These are phyloP conservation scores for Trachythela sp. DNA, from an alignment of 64 coral and sea anemone species.

Conservation along the genomic window DNA sequence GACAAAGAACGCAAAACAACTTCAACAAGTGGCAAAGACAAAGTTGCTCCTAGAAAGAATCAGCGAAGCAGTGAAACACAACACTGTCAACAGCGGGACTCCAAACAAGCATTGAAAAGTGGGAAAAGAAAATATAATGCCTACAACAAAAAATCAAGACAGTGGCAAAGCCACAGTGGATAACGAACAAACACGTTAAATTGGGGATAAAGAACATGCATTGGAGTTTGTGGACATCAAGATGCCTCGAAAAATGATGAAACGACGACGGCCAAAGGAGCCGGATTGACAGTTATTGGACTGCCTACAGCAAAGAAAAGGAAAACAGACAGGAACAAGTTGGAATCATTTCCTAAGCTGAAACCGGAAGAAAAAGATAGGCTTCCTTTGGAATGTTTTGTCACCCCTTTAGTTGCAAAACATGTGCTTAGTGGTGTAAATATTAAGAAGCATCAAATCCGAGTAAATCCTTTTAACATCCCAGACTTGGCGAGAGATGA, in stretches of 20 bases:
- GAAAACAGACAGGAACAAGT: neutral
- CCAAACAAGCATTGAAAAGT: too few species aligned
- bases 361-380: neutral
- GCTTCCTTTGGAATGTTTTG: slow-evolving; percentile 10
- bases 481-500: slow-evolving; percentile 1
- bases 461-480: neutral
- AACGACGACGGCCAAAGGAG: neutral
- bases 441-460: neutral
- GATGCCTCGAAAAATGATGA: neutral
- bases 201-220: too few species aligned
- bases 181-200: too few species aligned
- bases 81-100: too few species aligned
- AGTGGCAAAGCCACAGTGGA: too few species aligned
- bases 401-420: neutral
- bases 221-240: neutral
- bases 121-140: too few species aligned
- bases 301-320: neutral
- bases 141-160: too few species aligned
- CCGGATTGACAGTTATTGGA: neutral
- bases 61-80: too few species aligned
- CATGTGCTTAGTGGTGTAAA: neutral
- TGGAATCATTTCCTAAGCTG: neutral
- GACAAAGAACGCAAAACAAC: too few species aligned
- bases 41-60: too few species aligned
- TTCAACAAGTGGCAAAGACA: too few species aligned